Conservation (phyloP, 2,797 vertebrate genomes). For the Falco berigora region DNA sequence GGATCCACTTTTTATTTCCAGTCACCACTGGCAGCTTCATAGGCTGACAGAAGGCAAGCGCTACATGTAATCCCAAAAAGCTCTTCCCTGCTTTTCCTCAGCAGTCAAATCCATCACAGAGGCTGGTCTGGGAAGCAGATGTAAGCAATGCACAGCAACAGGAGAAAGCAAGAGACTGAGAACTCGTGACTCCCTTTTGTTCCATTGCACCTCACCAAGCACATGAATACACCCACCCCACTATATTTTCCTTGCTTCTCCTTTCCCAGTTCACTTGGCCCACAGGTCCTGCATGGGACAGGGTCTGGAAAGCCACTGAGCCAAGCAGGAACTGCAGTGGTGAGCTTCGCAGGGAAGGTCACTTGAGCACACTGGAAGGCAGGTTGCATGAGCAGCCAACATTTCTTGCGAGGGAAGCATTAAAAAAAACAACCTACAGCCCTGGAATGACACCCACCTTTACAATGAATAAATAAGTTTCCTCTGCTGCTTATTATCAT, state of each 20-base stretch:
- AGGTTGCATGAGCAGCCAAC: not conserved
- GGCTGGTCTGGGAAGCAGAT: not conserved
- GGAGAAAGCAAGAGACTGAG: not conserved
- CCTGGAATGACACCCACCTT: conserved; percentile 21
- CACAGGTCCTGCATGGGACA: not conserved
- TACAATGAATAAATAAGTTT: not conserved
- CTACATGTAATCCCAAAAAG: not conserved
- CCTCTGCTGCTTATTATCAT: conserved; percentile 11
- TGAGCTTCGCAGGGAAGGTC: not conserved
- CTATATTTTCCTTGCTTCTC: not conserved
- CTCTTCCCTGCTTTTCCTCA: not conserved
- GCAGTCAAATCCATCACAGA: not conserved
- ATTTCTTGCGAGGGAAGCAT: not conserved
- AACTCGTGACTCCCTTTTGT: not conserved
- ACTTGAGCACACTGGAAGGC: not conserved
- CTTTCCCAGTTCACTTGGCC: not conserved
- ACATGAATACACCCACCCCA: not conserved
- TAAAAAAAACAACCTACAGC: not conserved
- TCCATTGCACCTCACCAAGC: not conserved
- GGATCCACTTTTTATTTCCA: not conserved
- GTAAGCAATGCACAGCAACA: not conserved
- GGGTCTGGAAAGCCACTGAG: not conserved
- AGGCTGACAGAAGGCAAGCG: not conserved
- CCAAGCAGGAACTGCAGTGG: not conserved
- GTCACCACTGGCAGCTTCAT: not conserved